Evolutionary conservation across 2,888 invertebrate species (phyloP), one percentile per base, ranked within the genome.

Genomic region (Drosophila ezoana): DNA sequence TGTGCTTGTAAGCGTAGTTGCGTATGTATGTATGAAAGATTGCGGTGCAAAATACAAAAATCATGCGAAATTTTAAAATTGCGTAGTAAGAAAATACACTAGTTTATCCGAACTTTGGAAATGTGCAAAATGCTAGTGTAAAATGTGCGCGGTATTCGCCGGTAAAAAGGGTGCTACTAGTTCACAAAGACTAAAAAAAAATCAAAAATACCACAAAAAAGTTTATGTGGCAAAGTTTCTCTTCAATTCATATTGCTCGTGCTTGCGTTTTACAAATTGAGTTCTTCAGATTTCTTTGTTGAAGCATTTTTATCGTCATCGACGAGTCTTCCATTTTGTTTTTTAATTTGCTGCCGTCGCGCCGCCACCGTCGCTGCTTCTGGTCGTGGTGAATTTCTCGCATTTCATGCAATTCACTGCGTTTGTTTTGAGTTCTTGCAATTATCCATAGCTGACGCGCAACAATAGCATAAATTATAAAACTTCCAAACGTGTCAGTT

Each of bases 261-360:
- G 51, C 41, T 59, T 73, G 37, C 23, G 54, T 45, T 63, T 40
- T 48, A 43, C 18, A 59, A 79, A 73, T 76, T 63, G 62, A 74
- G 68, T 73, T 88, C 76, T 73, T 79, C 14, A 68, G 57, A 78
- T 81, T 84, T 79, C 87, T 88, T 85, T 87, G 84, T 88, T 71
- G 64, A 71, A 72, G 77, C 80, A 72, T 83, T 82, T 81, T 87
- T 72, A 80, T 77, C 77, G 77, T 83, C 77, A 81, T 84, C 89
- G 76, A 37, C 68, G 57, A 60, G 89, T 72, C 83, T 86, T 90
- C 90, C 90, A 90, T 90, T 91, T 90, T 90, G 91, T 90, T 90
- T 90, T 71, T 58, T 51, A 54, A 69, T 65, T 58, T 62, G 52
- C 57, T 73, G 82, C 67, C 58, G 60, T 47, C 66, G 65, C 44